Percentiles rank a stretch among this genome's conserved stretches.
These are phyloP conservation scores for Papilio polyxenes DNA, from an alignment of 1,140 invertebrate species.

Conservation along the genomic window DNA sequence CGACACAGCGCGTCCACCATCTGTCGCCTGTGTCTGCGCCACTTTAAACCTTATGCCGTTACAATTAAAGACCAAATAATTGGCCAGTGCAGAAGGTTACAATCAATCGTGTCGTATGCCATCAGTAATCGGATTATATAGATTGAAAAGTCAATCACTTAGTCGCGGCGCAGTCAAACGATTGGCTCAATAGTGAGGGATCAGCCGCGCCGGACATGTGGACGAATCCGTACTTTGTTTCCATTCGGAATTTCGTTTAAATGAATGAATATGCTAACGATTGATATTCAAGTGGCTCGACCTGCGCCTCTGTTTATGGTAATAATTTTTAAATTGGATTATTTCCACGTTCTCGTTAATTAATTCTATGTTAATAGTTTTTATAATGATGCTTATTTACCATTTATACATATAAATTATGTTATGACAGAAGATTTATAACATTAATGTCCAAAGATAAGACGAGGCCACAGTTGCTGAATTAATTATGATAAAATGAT, in stretches of 20 bases:
- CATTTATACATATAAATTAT: neutral
- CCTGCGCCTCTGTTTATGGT: neutral
- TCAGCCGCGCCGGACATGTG: slow-evolving; percentile 52
- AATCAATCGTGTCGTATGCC: slow-evolving; percentile 51
- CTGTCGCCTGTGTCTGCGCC: slow-evolving; percentile 40
- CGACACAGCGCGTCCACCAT: slow-evolving; percentile 43
- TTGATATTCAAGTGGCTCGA: neutral
- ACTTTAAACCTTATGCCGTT: slow-evolving; percentile 36
- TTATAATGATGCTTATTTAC: slow-evolving; percentile 3
- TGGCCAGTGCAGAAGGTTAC: slow-evolving; percentile 36
- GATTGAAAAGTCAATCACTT: slow-evolving; percentile 80
- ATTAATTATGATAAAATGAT: neutral
- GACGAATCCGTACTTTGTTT: slow-evolving; percentile 50
- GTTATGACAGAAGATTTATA: neutral
- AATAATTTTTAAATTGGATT: slow-evolving; percentile 19
- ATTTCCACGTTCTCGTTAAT: neutral
- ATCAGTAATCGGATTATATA: slow-evolving; percentile 73
- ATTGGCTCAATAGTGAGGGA: slow-evolving; percentile 54
- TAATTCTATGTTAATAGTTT: slow-evolving; percentile 8
- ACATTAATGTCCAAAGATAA: neutral
- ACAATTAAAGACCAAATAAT: slow-evolving; percentile 43
- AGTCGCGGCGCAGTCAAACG: slow-evolving; percentile 72
- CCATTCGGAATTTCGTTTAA: slow-evolving; percentile 24
- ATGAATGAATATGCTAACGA: slow-evolving; percentile 28
- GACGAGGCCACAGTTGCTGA: neutral